Percentiles rank a stretch among this genome's conserved stretches.
These are phyloP conservation scores for Drosophila lacicola DNA, from an alignment of 2,888 invertebrate genomes.

Conservation along the genomic window DNA sequence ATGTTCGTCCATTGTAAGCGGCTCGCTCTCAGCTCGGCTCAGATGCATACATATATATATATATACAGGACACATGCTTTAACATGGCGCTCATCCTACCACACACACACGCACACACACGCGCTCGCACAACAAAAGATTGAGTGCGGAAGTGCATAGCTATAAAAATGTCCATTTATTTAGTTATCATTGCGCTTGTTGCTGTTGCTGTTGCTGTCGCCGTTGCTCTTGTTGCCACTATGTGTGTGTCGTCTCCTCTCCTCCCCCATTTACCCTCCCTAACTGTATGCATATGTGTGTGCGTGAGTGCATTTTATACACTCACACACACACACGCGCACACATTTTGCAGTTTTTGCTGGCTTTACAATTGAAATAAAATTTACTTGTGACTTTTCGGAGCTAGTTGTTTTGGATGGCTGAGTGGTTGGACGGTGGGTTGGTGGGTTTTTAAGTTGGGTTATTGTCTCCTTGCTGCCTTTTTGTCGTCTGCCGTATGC, in stretches of 20 bases:
- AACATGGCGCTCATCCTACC: conserved; percentile 74
- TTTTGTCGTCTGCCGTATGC: conserved; percentile 43
- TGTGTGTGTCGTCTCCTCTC: conserved; percentile 27
- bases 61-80: conserved; percentile 70
- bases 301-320: conserved; percentile 38
- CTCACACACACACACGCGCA: conserved; percentile 19
- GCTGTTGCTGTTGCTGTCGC: conserved; percentile 14
- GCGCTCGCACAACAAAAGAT: conserved; percentile 67
- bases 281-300: conserved; percentile 36
- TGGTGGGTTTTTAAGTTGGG: conserved; percentile 19
- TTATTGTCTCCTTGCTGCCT: conserved; percentile 51
- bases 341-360: conserved; percentile 59
- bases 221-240: conserved; percentile 51
- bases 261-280: conserved; percentile 1
- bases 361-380: conserved; percentile 79
- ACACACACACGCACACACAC: conserved; percentile 36
- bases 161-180: conserved; percentile 81
- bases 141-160: conserved; percentile 81
- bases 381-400: conserved; percentile 81
- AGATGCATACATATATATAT: conserved; percentile 47
- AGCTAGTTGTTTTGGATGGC: conserved; percentile 54
- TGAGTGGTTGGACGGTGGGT: conserved; percentile 33
- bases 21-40: conserved; percentile 40
- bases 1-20: conserved; percentile 49
- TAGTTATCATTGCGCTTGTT: conserved; percentile 79